Percentiles rank a stretch among this genome's conserved stretches.
Conservation (phyloP, 2,797 vertebrate species). For the Manis javanica region DNA sequence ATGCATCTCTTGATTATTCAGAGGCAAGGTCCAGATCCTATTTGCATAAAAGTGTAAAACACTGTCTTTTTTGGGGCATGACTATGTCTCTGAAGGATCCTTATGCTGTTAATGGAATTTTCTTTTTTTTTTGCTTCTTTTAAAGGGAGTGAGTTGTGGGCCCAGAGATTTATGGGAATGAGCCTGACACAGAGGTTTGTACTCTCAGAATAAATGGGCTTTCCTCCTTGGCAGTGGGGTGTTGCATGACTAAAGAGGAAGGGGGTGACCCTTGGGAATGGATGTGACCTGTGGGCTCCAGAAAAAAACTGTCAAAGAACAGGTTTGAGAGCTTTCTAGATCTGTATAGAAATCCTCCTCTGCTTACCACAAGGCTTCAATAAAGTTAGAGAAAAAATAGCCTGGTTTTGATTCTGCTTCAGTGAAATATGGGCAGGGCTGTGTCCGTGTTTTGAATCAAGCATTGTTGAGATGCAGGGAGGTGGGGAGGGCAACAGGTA, state of each 20-base stretch:
- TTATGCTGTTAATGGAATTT: background rate
- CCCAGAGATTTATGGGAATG: background rate
- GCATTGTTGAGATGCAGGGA: background rate
- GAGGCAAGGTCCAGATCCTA: background rate
- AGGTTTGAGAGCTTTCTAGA: slow-evolving; percentile 10
- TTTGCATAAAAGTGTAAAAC: slow-evolving; percentile 31
- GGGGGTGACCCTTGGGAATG: background rate
- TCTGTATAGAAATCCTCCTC: background rate
- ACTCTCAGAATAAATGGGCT: background rate
- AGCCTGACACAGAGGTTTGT: background rate
- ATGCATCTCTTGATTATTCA: slow-evolving; percentile 1
- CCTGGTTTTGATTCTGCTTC: background rate
- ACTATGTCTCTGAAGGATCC: slow-evolving; percentile 16
- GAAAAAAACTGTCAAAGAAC: background rate
- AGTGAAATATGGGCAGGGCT: background rate
- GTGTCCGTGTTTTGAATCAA: background rate
- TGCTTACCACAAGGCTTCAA: slow-evolving; percentile 4
- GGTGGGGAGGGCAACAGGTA: background rate
- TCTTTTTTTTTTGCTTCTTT: background rate
- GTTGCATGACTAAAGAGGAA: background rate
- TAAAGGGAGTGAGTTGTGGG: background rate
- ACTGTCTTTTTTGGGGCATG: background rate
- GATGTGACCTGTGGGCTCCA: background rate
- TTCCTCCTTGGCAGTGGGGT: background rate
- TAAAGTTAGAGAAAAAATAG: background rate